These are phyloP conservation scores for Valencia hispanica DNA, from an alignment of 2,797 vertebrate genomes.

Conservation along the genomic window DNA sequence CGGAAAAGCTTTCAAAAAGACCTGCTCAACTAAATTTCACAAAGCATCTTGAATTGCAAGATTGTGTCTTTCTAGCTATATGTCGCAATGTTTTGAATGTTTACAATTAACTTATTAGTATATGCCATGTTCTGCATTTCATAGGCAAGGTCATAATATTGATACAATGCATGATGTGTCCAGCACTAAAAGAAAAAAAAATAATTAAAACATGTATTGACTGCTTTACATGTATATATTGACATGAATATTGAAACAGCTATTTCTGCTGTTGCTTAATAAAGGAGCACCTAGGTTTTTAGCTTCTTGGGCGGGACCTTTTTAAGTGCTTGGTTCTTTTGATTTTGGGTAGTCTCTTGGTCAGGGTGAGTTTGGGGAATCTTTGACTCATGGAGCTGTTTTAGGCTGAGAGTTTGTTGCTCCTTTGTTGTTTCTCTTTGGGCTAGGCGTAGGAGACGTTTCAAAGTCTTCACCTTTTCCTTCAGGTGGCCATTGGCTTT, in stretches of 20 bases:
- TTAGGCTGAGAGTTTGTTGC: conserved; percentile 78
- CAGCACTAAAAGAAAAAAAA: conserved; percentile 60
- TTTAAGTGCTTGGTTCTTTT: conserved; percentile 67
- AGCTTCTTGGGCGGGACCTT: conserved; percentile 75
- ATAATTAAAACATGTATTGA: conserved; percentile 8
- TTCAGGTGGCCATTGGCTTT: conserved; percentile 86
- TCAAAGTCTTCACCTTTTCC: conserved; percentile 87
- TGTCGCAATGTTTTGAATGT: neutral
- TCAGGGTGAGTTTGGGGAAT: conserved; percentile 69
- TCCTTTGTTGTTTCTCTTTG: conserved; percentile 78
- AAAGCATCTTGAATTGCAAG: neutral
- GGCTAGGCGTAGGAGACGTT: conserved; percentile 83
- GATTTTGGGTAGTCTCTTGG: conserved; percentile 79
- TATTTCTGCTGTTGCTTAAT: conserved; percentile 4
- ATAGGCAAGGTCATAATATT: conserved; percentile 21
- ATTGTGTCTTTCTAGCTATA: neutral
- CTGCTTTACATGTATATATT: conserved; percentile 25
- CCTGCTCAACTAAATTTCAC: neutral
- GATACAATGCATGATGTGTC: conserved; percentile 61
- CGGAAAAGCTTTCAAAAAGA: neutral
- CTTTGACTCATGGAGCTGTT: conserved; percentile 77
- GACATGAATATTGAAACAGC: neutral
- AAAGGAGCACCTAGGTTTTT: conserved; percentile 63
- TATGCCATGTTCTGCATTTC: conserved; percentile 4
- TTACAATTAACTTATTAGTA: neutral